Conservation (phyloP, 1,140 invertebrate species). For the Orchestia grillus region DNA sequence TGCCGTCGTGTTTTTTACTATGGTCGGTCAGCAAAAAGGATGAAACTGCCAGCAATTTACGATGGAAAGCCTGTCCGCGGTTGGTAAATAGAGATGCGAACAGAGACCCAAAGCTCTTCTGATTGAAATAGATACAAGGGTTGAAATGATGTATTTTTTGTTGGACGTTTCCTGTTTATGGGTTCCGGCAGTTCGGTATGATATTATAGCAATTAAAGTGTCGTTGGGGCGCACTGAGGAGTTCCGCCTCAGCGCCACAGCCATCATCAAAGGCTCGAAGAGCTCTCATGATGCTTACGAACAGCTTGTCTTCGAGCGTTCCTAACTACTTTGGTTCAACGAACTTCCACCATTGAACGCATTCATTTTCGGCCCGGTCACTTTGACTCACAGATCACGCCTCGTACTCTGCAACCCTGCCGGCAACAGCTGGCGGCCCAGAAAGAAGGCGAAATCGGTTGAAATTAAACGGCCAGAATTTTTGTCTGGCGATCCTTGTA, state of each 20-base stretch:
- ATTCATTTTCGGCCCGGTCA: not conserved
- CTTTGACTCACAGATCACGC: not conserved
- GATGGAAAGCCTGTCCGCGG: not conserved
- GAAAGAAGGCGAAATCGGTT: not conserved
- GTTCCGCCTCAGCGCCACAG: not conserved
- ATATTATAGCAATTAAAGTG: conserved; percentile 15
- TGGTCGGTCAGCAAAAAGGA: not conserved
- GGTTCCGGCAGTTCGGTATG: not conserved
- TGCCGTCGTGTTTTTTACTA: not conserved
- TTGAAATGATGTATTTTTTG: conserved; percentile 6
- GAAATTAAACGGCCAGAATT: not conserved
- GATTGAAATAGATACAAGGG: conserved; percentile 19
- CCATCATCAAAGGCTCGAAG: not conserved
- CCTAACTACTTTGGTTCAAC: not conserved
- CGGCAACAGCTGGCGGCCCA: not conserved
- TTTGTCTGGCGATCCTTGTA: not conserved
- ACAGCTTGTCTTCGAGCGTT: not conserved
- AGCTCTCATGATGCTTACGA: not conserved
- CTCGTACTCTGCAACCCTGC: not conserved
- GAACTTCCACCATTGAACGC: not conserved
- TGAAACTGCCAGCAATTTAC: not conserved
- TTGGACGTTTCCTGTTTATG: conserved; percentile 6
- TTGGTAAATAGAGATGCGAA: not conserved
- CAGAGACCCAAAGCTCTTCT: not conserved
- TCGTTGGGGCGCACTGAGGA: not conserved